Conservation (phyloP, 2,797 vertebrate genomes). For the Potorous gilbertii region DNA sequence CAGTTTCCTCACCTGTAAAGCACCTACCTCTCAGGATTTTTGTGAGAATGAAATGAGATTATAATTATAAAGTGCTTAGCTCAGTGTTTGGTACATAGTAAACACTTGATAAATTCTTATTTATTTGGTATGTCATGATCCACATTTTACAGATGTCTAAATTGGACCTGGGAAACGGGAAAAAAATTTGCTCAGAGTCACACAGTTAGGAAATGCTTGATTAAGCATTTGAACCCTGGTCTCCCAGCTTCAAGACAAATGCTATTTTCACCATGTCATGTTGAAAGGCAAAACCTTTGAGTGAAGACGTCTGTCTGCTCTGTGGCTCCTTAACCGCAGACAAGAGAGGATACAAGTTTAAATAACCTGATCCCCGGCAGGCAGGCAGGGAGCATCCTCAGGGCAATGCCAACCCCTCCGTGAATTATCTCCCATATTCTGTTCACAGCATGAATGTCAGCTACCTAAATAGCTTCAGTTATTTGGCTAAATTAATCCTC, state of each 20-base stretch:
- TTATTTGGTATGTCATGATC: neutral
- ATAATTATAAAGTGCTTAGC: neutral
- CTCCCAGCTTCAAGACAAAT: neutral
- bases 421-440: slow-evolving; percentile 33
- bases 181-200: neutral
- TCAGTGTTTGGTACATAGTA: neutral
- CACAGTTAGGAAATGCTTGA: neutral
- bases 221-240: neutral
- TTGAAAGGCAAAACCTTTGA: neutral
- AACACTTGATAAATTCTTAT: neutral
- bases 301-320: neutral
- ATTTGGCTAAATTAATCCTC: slow-evolving; percentile 79
- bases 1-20: neutral
- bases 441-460: slow-evolving; percentile 68
- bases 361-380: slow-evolving; percentile 55
- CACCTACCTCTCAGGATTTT: neutral
- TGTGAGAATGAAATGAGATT: neutral
- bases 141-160: neutral
- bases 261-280: neutral
- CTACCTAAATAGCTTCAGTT: slow-evolving; percentile 71
- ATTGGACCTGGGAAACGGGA: neutral
- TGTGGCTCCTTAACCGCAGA: neutral
- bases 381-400: neutral
- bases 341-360: neutral
- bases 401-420: neutral